Percentiles rank a stretch among this genome's conserved stretches.
These are phyloP conservation scores for Microdon myrmicae DNA, from an alignment of 2,888 invertebrate genomes.

Conservation along the genomic window DNA sequence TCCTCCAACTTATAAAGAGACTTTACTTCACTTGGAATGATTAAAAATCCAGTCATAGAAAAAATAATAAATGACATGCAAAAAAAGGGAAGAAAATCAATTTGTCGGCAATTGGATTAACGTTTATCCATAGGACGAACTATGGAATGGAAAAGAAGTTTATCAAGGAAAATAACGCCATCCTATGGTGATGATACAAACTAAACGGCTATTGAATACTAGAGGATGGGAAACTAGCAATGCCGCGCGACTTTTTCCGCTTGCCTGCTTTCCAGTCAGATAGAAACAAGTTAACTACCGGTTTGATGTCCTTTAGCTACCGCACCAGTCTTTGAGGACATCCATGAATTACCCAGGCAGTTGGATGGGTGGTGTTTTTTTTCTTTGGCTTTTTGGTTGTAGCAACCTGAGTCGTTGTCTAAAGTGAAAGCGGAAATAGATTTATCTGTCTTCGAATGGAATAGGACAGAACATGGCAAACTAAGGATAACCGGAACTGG, in stretches of 20 bases:
- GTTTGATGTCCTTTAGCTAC: slow-evolving; percentile 16
- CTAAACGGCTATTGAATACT: slow-evolving; percentile 41
- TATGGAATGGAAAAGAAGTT: slow-evolving; percentile 18
- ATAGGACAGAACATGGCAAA: slow-evolving; percentile 43
- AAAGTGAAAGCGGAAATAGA: slow-evolving; percentile 37
- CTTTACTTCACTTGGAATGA: slow-evolving; percentile 42
- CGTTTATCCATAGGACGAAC: slow-evolving; percentile 1
- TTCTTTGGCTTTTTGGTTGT: not conserved
- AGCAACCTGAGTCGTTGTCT: slow-evolving; percentile 4
- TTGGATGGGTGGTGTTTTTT: slow-evolving; percentile 5
- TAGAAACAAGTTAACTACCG: not conserved
- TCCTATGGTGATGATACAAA: slow-evolving; percentile 47
- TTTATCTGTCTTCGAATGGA: slow-evolving; percentile 46
- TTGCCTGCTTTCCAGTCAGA: slow-evolving; percentile 21
- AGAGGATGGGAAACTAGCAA: slow-evolving; percentile 39
- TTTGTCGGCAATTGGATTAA: slow-evolving; percentile 45
- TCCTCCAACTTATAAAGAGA: too few species aligned
- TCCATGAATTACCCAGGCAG: too few species aligned
- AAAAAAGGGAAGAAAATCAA: slow-evolving; percentile 1
- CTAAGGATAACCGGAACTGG: slow-evolving; percentile 42
- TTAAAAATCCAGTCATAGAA: too few species aligned
- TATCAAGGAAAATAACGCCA: slow-evolving; percentile 37
- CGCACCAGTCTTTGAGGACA: too few species aligned
- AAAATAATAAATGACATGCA: too few species aligned
- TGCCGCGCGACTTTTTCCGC: slow-evolving; percentile 46